A percentile compares a stretch with the other conserved stretches of the same genome.
phyloP scores from a whole-genome alignment of 2,888 invertebrate genomes.

The Catotricha subobsoleta region DNA sequence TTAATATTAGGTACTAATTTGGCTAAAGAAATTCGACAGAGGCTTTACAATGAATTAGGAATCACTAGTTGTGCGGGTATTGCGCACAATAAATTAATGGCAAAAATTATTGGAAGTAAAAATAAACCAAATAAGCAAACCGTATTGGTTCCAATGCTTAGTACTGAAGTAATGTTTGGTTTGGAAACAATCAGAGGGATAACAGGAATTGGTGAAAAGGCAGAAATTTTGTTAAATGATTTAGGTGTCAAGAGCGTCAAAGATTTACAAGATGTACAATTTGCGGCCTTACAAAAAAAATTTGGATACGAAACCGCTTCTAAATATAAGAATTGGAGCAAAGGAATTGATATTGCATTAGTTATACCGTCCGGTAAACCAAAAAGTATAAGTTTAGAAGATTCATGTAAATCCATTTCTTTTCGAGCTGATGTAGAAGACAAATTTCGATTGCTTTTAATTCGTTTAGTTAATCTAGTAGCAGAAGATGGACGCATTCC shows the following conservation, averaged over 20 bases:
- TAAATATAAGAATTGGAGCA: slow-evolving; percentile 47
- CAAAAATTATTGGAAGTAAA: slow-evolving; percentile 54
- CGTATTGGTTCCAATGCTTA: slow-evolving; percentile 50
- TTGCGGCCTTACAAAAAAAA: slow-evolving; percentile 40
- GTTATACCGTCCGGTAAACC: slow-evolving; percentile 62
- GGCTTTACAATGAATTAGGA: slow-evolving; percentile 46
- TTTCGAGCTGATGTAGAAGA: slow-evolving; percentile 55
- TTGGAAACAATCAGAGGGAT: slow-evolving; percentile 43
- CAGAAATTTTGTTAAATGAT: slow-evolving; percentile 42
- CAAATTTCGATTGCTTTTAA: slow-evolving; percentile 47
- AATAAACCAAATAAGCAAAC: slow-evolving; percentile 75
- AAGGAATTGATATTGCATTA: slow-evolving; percentile 53
- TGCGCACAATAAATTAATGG: slow-evolving; percentile 65
- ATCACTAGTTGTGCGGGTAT: slow-evolving; percentile 69
- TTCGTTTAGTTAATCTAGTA: slow-evolving; percentile 50
- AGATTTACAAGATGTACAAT: slow-evolving; percentile 44
- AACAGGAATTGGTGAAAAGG: slow-evolving; percentile 61
- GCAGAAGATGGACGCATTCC: slow-evolving; percentile 65
- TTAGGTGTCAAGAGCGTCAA: slow-evolving; percentile 46
- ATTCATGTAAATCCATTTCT: slow-evolving; percentile 55
- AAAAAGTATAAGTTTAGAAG: slow-evolving; percentile 62
- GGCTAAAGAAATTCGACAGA: slow-evolving; percentile 56
- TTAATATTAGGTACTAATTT: slow-evolving; percentile 52
- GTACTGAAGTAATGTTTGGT: slow-evolving; percentile 43
- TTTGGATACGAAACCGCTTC: slow-evolving; percentile 51